Base-by-base conservation (phyloP, 1,140 invertebrate genomes). In the Lysiphlebus fabarum region DNA sequence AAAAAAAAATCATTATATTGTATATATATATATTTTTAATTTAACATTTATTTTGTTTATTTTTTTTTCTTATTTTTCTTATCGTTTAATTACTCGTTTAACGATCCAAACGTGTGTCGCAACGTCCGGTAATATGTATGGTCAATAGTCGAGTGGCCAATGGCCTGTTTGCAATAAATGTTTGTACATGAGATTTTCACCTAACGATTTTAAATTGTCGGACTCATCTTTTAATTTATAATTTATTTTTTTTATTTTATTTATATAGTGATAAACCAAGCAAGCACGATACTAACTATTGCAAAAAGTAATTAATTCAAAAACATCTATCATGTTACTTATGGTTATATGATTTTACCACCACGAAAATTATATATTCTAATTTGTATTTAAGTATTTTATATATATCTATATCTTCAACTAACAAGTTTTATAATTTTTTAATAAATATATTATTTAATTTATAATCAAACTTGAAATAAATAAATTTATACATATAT, bases 211-310 rank as follows among this genome's bases (percentile, higher is more conserved):
- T 51, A 12, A 26, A 26, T 26, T 26, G 17, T 26, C 17, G 17
- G 17, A 26, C 17, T 40, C 49, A 51, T 37, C 34, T 37, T 51
- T 36, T 51, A 33, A 37, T 36, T 51, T 36, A 37, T 37, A n/a
- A 51, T 51, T n/a, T 51, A 9, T 47, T 51, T 33, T 41, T 8
- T 53, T n/a, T 41, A 36, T 45, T 55, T 45, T 43, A 43, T 45
- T 42, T 42, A 38, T n/a, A n/a, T 26, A 11, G 3, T 12, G 49
- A 51, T 51, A 51, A 51, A 36, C 49, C 59, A 58, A 26, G 60
- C 59, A 58, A 26, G 60, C 51, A 64, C 64, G 64, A 63, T 57
- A 58, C 53, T 65, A 64, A 60, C 68, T 64, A 65, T 68, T 63
- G 66, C 68, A 62, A 53, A 59, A 64, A 59, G 59, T 64, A 64